Conservation (phyloP, 2,797 vertebrate species). For the Paedocypris micromegethes region DNA sequence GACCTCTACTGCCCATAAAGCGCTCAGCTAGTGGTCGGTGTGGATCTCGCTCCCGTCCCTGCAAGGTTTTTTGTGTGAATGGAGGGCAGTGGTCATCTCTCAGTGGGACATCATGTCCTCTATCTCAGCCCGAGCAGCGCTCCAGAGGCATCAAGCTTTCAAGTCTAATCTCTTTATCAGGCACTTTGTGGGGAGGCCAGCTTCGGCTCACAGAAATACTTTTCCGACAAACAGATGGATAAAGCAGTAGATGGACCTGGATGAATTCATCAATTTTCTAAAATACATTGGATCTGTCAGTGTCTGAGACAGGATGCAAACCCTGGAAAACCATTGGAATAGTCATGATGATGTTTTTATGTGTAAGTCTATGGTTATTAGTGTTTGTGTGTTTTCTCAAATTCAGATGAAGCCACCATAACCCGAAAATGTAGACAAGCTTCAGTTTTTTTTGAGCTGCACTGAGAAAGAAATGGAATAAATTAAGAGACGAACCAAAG, state of each 20-base stretch:
- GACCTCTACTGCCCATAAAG: slow-evolving; percentile 23
- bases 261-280: not conserved
- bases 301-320: too few species aligned
- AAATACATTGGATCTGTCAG: too few species aligned
- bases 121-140: slow-evolving; percentile 31
- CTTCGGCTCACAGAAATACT: slow-evolving; percentile 36
- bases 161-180: slow-evolving; percentile 44
- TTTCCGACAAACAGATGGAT: slow-evolving; percentile 24
- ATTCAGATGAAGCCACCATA: too few species aligned
- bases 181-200: slow-evolving; percentile 27
- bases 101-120: slow-evolving; percentile 36
- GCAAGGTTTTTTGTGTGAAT: slow-evolving; percentile 8
- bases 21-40: slow-evolving; percentile 14
- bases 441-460: too few species aligned
- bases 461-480: too few species aligned
- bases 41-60: slow-evolving; percentile 2
- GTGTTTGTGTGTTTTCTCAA: too few species aligned
- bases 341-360: too few species aligned
- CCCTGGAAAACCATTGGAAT: too few species aligned
- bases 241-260: slow-evolving; percentile 20
- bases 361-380: too few species aligned
- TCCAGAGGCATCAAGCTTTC: slow-evolving; percentile 21
- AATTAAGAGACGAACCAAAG: too few species aligned
- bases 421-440: too few species aligned
- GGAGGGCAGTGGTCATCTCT: slow-evolving; percentile 35